A percentile compares a stretch with the other conserved stretches of the same genome.
phyloP scores from a whole-genome alignment of 2,888 invertebrate species.

The Sussaba pulchella region DNA sequence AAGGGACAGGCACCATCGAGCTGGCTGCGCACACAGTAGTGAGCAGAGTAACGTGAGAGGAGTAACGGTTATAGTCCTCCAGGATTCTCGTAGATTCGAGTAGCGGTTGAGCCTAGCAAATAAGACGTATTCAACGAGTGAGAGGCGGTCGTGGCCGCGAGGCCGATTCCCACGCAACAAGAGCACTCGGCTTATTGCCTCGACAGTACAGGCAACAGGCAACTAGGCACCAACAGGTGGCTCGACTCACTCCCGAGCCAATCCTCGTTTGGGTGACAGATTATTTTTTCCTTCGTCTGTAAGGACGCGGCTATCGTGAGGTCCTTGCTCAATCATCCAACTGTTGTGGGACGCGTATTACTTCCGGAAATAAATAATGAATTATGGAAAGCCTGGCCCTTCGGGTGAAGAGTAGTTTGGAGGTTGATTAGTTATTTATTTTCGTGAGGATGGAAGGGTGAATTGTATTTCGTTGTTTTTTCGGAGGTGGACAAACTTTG shows the following conservation, averaged over 20 bases:
- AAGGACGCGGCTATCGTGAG: background rate
- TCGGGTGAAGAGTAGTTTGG: background rate
- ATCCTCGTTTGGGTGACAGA: slow-evolving; percentile 34
- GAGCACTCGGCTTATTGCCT: slow-evolving; percentile 55
- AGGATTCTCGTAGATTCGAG: slow-evolving; percentile 51
- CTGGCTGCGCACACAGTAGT: slow-evolving; percentile 11
- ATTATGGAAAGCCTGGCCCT: background rate
- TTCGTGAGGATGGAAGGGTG: background rate
- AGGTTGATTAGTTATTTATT: background rate
- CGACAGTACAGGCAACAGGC: slow-evolving; percentile 37
- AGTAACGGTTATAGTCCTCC: slow-evolving; percentile 59
- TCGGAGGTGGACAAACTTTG: background rate
- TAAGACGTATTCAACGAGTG: slow-evolving; percentile 58
- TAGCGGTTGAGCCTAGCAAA: slow-evolving; percentile 59
- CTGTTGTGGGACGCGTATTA: background rate
- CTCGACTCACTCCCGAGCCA: slow-evolving; percentile 19
- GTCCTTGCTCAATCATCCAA: slow-evolving; percentile 16
- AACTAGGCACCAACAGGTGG: slow-evolving; percentile 25
- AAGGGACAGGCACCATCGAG: slow-evolving; percentile 23
- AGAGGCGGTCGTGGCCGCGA: slow-evolving; percentile 31
- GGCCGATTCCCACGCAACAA: slow-evolving; percentile 66
- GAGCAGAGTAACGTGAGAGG: slow-evolving; percentile 44
- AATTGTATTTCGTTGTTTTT: background rate
- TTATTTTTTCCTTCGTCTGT: background rate
- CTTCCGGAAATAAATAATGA: background rate